Percentiles rank a stretch among this genome's conserved stretches.
These are phyloP conservation scores for Clarias batrachus DNA, from an alignment of 2,113 vertebrate species.

Conservation along the genomic window DNA sequence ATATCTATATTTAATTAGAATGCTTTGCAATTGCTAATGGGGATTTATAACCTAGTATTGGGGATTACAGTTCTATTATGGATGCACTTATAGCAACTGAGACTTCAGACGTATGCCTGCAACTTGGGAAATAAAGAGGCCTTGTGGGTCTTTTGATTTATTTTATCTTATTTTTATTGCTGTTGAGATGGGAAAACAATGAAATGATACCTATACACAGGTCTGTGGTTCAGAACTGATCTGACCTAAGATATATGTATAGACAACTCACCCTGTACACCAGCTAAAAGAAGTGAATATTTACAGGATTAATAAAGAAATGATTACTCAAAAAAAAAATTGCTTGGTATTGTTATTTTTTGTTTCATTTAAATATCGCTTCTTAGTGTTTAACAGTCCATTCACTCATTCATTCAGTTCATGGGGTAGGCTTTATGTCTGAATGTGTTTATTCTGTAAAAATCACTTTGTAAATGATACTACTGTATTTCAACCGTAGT, in stretches of 20 bases:
- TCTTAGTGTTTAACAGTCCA: neutral
- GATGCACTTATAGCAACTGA: conserved; percentile 78
- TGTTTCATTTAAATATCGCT: conserved; percentile 9
- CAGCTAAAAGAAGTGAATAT: conserved; percentile 73
- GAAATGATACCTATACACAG: conserved; percentile 71
- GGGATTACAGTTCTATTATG: conserved; percentile 78
- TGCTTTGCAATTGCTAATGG: conserved; percentile 75
- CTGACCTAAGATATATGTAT: conserved; percentile 67
- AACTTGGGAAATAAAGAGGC: conserved; percentile 67
- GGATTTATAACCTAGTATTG: conserved; percentile 71
- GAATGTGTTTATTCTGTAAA: too few species aligned
- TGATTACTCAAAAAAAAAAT: conserved; percentile 63
- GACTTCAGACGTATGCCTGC: conserved; percentile 77
- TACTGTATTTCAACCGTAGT: too few species aligned
- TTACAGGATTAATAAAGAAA: conserved; percentile 85
- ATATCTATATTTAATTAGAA: conserved; percentile 80
- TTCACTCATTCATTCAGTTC: neutral
- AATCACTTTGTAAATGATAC: too few species aligned
- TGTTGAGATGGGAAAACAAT: conserved; percentile 71
- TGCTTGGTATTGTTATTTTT: conserved; percentile 17
- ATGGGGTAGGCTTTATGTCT: too few species aligned
- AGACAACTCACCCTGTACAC: conserved; percentile 81
- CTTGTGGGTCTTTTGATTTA: conserved; percentile 71
- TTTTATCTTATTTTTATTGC: conserved; percentile 77
- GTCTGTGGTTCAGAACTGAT: conserved; percentile 70